A percentile compares a stretch with the other conserved stretches of the same genome.
Evolutionary conservation across 2,113 vertebrate species (phyloP).

Genomic region (Apodemus speciosus): DNA sequence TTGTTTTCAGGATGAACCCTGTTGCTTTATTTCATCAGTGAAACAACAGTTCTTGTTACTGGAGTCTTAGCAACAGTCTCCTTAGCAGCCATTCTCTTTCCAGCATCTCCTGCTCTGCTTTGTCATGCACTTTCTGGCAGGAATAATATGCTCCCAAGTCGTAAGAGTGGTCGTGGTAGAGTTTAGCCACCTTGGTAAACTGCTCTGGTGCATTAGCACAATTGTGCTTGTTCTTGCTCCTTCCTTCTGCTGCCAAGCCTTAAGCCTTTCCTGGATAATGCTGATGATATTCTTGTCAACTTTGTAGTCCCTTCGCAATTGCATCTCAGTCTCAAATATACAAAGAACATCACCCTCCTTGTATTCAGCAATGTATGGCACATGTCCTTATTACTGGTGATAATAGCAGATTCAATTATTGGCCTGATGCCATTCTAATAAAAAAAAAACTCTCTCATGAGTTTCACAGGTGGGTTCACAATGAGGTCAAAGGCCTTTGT

Average conservation of each 20-base stretch:
- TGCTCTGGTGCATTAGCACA: background rate
- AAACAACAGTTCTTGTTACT: background rate
- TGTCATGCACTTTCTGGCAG: background rate
- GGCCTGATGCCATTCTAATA: background rate
- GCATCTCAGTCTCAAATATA: background rate
- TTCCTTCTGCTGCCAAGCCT: background rate
- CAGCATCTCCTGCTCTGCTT: background rate
- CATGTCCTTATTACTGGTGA: background rate
- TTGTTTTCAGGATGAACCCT: background rate
- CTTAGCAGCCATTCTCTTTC: background rate
- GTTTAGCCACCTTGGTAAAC: background rate
- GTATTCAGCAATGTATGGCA: background rate
- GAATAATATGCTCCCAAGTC: background rate
- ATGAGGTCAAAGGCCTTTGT: background rate
- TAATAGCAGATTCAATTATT: background rate
- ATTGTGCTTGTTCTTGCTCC: background rate
- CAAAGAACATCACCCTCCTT: background rate
- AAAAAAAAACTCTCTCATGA: background rate
- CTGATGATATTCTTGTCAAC: background rate
- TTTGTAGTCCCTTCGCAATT: background rate
- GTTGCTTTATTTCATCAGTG: background rate
- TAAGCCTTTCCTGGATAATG: background rate
- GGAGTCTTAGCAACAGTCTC: background rate
- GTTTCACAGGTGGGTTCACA: background rate
- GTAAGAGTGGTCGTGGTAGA: background rate